Evolutionary conservation across 2,888 invertebrate species (phyloP).

Genomic region (Caenorhabditis sp.): DNA sequence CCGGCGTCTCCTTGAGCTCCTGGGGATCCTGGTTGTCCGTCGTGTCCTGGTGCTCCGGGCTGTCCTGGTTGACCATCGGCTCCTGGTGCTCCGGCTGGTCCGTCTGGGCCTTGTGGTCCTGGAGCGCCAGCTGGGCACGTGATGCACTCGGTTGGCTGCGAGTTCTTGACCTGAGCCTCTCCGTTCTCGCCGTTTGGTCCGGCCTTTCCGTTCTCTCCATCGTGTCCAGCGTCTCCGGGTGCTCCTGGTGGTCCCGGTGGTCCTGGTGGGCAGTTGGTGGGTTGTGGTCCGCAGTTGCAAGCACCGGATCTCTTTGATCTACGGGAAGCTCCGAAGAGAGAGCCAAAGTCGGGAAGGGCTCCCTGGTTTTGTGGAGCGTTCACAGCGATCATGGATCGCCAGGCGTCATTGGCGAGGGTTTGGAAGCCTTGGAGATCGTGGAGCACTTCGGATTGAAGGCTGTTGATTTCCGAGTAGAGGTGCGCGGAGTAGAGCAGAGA

Average conservation of each 20-base stretch:
- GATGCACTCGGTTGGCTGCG: slow-evolving; percentile 44
- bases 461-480: slow-evolving; percentile 53
- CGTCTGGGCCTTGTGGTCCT: slow-evolving; percentile 65
- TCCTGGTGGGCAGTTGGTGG: slow-evolving; percentile 56
- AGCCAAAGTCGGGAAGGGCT: slow-evolving; percentile 45
- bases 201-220: slow-evolving; percentile 51
- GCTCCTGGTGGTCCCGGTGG: slow-evolving; percentile 67
- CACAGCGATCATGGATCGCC: slow-evolving; percentile 47
- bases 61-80: slow-evolving; percentile 60
- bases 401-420: slow-evolving; percentile 50
- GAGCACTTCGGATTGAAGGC: slow-evolving; percentile 29
- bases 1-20: slow-evolving; percentile 54
- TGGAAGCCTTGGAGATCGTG: slow-evolving; percentile 28
- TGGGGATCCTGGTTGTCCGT: slow-evolving; percentile 40
- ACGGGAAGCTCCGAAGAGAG: slow-evolving; percentile 38
- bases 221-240: slow-evolving; percentile 53
- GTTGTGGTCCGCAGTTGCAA: slow-evolving; percentile 65
- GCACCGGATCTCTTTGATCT: slow-evolving; percentile 24
- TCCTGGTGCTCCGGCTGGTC: slow-evolving; percentile 55
- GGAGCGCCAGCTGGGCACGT: slow-evolving; percentile 57
- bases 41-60: slow-evolving; percentile 33
- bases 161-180: background rate
- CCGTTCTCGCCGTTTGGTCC: slow-evolving; percentile 56
- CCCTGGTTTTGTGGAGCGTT: slow-evolving; percentile 45
- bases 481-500: slow-evolving; percentile 43